These are phyloP conservation scores for Amphipoea lucens DNA, from an alignment of 2,888 invertebrate species.

Conservation along the genomic window DNA sequence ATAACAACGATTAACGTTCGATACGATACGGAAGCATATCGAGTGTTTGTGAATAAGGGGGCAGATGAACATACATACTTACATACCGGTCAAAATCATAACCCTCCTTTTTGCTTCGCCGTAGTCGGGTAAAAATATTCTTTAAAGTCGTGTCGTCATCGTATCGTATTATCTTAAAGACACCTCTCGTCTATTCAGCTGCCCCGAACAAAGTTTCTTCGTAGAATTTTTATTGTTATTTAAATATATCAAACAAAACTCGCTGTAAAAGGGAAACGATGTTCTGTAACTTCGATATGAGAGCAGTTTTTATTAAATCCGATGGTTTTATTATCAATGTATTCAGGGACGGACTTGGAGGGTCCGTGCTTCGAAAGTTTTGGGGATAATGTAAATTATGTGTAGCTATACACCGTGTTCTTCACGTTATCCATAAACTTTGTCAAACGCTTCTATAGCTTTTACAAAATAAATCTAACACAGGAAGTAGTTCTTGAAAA, in stretches of 20 bases:
- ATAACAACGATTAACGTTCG: too few species aligned
- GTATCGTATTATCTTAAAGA: constrained; percentile 24
- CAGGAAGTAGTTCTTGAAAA: too few species aligned
- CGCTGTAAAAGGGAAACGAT: constrained; percentile 71
- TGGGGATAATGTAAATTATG: constrained; percentile 14
- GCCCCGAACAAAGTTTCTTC: constrained; percentile 54
- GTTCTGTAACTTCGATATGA: constrained; percentile 65
- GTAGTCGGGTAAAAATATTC: background rate
- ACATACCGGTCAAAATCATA: too few species aligned
- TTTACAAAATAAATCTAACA: too few species aligned
- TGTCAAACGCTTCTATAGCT: too few species aligned
- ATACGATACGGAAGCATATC: too few species aligned
- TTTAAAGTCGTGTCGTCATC: constrained; percentile 38
- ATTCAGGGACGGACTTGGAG: constrained; percentile 43
- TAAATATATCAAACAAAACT: constrained; percentile 71
- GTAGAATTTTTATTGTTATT: constrained; percentile 72
- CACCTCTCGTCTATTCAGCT: constrained; percentile 33
- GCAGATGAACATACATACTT: too few species aligned
- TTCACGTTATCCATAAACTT: too few species aligned
- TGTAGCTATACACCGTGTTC: background rate
- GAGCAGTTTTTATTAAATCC: constrained; percentile 66
- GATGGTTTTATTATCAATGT: constrained; percentile 63
- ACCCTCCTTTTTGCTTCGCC: too few species aligned
- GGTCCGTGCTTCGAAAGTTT: background rate
- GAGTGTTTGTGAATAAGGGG: too few species aligned